Base-by-base conservation (phyloP, 2,888 invertebrate species). In the Sarcophaga variegata region DNA sequence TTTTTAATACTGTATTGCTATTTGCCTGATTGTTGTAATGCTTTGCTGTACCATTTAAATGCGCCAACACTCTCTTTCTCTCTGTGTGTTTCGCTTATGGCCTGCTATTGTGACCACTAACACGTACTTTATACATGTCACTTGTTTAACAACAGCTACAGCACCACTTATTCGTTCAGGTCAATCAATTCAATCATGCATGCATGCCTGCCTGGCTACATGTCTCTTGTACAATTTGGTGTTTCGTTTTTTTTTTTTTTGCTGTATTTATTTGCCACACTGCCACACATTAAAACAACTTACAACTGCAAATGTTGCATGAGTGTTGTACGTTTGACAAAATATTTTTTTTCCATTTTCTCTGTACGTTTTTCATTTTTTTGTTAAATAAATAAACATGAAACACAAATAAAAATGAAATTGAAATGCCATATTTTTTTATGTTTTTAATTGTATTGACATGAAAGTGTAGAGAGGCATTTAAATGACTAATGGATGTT, bases 161-260 rank as follows among this genome's bases (percentile, higher is more conserved):
- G 22, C 20, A 62, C 20, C 72, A 45, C 37, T 74, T 66, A 71
- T 66, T 82, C 54, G 76, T 87, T 84, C 78, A 81, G 87, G 81
- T 87, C 87, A 87, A 84, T 87, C 87, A 82, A 79, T 84, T 81
- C 79, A 84, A 76, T 87, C 84, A 87, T 82, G 79, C 79, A 79
- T 70, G 86, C 79, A 60, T 78, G 83, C 60, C 10, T 66, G 71
- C 66, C 27, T 75, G 64, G 62, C 45, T 81, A 75, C 76, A 70
- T 80, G 69, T 84, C 59, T 77, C 71, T 82, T 59, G 67, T 64
- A 70, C 11, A 27, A n/a, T 47, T 47, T 22, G 47, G 14, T 22
- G 25, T 20, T 37, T 22, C 8, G 10, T 47, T 4, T 4, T 20
- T 11, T 20, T 20, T 11, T 20, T 54, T 54, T 54, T 54, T 14